Evolutionary conservation across 2,888 invertebrate species (phyloP), one percentile per base, ranked within the genome.

Genomic region (Oeneis ivallda): DNA sequence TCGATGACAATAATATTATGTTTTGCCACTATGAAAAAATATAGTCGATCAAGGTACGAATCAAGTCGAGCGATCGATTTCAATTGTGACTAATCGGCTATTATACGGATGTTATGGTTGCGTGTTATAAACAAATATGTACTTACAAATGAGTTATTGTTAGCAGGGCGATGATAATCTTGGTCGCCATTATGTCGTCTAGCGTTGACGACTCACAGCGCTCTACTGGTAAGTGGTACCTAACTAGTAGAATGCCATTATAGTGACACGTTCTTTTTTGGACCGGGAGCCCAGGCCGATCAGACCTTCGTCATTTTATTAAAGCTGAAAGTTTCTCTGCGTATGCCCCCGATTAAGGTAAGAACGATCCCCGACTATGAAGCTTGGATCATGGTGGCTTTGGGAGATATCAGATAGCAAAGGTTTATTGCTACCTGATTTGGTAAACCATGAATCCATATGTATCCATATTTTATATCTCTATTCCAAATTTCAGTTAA

Each of bases 91-190:
- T 1, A 47, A 58, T 43, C 32, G 43, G 47, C 15, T 34, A 47
- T 47, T 57, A 19, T 15, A 17, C 43, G 26, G 58, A 58, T 58
- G 58, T 58, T 58, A 15, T 58, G 45, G 15, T 10, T 19, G 43
- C 19, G 50, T 53, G 39, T n/a, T 43, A 19, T 11, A 53, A 64
- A 59, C 64, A 75, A 75, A 73, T n/a, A 71, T 49, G 71, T 79
- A 87, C 90, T 91, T 73, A 91, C 90, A 78, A 78, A 66, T 86
- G 85, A 78, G 82, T 80, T 63, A 89, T 74, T 68, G 86, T 85
- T 71, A 89, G 77, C 63, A 86, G 73, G 69, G 66, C 68, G 78
- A 90, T 79, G 52, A 79, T 75, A 74, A 73, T 26, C 5, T 26
- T 78, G 65, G 64, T 70, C 69, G 80, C 76, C 84, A 86, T 89